Evolutionary conservation across 2,113 vertebrate genomes (phyloP).

Genomic region (Mugil cephalus): DNA sequence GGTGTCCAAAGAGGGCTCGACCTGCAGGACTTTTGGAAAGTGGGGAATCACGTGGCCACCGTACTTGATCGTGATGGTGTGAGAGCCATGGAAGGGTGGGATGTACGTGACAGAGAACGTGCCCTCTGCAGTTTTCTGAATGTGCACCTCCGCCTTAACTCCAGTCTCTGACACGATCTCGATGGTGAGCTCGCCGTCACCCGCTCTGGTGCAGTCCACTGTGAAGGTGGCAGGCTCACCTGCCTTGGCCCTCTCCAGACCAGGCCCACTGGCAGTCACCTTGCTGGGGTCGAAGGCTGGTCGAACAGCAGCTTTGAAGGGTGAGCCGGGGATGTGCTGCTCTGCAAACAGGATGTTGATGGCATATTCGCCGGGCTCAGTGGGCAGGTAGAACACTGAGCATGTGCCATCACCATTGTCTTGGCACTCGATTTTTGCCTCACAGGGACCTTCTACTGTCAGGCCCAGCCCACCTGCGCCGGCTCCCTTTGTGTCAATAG

Average conservation of each 20-base stretch:
- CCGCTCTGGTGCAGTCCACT: slow-evolving; percentile 93
- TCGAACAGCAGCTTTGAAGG: slow-evolving; percentile 89
- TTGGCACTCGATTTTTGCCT: slow-evolving; percentile 94
- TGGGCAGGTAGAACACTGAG: slow-evolving; percentile 93
- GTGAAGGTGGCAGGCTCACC: slow-evolving; percentile 90
- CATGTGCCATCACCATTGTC: slow-evolving; percentile 93
- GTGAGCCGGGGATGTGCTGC: slow-evolving; percentile 92
- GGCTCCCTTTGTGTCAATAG: slow-evolving; percentile 93
- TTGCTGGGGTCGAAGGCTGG: slow-evolving; percentile 90
- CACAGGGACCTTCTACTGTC: slow-evolving; percentile 92
- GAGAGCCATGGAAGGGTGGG: slow-evolving; percentile 88
- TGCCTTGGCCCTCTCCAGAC: slow-evolving; percentile 88
- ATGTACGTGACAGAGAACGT: slow-evolving; percentile 95
- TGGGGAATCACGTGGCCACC: slow-evolving; percentile 91
- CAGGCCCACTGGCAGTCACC: slow-evolving; percentile 91
- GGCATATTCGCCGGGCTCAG: slow-evolving; percentile 89
- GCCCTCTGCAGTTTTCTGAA: slow-evolving; percentile 92
- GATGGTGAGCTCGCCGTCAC: slow-evolving; percentile 92
- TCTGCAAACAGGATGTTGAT: slow-evolving; percentile 93
- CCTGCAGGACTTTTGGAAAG: slow-evolving; percentile 89
- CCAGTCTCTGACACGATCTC: slow-evolving; percentile 94
- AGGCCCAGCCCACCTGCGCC: slow-evolving; percentile 91
- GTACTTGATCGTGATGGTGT: slow-evolving; percentile 95
- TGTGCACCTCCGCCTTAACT: slow-evolving; percentile 91
- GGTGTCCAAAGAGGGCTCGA: slow-evolving; percentile 91